Evolutionary conservation across 2,888 invertebrate species (phyloP).

Genomic region (Catotricha subobsoleta): DNA sequence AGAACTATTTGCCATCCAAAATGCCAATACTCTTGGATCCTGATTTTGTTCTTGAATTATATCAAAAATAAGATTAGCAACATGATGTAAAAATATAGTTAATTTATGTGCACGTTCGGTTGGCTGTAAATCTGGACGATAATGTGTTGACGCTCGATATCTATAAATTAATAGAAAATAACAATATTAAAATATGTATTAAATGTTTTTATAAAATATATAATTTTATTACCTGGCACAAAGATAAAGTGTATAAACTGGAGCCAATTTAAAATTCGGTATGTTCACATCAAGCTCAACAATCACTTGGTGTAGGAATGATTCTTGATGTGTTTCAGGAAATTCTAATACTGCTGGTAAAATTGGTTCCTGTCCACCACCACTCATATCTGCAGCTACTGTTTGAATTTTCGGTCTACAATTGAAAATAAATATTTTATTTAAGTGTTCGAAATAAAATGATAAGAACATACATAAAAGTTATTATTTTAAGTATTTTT

Average conservation of each 20-base stretch:
- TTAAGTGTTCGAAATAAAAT: too few relatives aligned
- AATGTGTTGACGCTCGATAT: slow-evolving; percentile 86
- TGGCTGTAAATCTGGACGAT: slow-evolving; percentile 79
- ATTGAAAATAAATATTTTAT: too few relatives aligned
- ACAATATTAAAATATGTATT: background rate
- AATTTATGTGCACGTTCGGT: slow-evolving; percentile 82
- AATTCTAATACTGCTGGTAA: slow-evolving; percentile 90
- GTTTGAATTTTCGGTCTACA: slow-evolving; percentile 1
- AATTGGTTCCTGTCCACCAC: slow-evolving; percentile 66
- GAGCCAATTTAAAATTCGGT: slow-evolving; percentile 86
- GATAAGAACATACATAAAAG: too few relatives aligned
- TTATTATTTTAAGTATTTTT: too few relatives aligned
- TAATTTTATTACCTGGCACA: slow-evolving; percentile 47
- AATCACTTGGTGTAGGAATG: slow-evolving; percentile 75
- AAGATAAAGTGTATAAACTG: slow-evolving; percentile 91
- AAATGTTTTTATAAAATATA: background rate
- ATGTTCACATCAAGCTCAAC: slow-evolving; percentile 74
- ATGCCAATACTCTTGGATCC: slow-evolving; percentile 71
- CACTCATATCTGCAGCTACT: slow-evolving; percentile 15
- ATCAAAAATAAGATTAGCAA: slow-evolving; percentile 69
- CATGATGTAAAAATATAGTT: slow-evolving; percentile 76
- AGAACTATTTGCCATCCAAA: slow-evolving; percentile 96
- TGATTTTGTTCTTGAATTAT: slow-evolving; percentile 74
- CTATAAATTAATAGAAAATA: slow-evolving; percentile 22
- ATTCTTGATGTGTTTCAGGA: slow-evolving; percentile 85